Evolutionary conservation across 2,113 vertebrate genomes (phyloP).

Genomic region (Pipa parva): DNA sequence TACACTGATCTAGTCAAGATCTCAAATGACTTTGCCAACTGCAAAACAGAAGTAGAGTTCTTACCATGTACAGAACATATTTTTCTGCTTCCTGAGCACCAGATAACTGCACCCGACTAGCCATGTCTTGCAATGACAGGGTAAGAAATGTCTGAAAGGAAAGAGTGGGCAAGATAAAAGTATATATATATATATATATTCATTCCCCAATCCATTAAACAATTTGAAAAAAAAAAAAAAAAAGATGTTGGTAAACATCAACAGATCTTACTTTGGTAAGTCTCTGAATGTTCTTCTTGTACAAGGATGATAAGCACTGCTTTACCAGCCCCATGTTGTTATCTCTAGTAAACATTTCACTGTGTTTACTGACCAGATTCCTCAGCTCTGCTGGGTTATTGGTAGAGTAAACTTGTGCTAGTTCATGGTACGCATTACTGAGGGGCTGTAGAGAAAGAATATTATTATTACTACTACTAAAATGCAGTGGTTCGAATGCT

Average conservation of each 20-base stretch:
- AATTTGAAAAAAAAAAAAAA: too few species aligned
- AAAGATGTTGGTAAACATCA: too few species aligned
- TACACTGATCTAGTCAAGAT: too few species aligned
- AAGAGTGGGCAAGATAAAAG: background rate
- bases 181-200: too few species aligned
- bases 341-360: constrained; percentile 86
- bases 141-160: constrained; percentile 92
- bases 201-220: too few species aligned
- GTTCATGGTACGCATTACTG: constrained; percentile 95
- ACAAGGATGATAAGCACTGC: constrained; percentile 94
- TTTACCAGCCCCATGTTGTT: constrained; percentile 97
- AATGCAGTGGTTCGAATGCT: too few species aligned
- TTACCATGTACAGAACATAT: constrained; percentile 97
- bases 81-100: constrained; percentile 96
- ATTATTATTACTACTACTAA: constrained; percentile 3
- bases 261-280: constrained; percentile 83
- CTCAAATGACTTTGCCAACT: too few species aligned
- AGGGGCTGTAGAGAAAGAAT: constrained; percentile 72
- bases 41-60: too few species aligned
- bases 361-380: constrained; percentile 88
- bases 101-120: constrained; percentile 92
- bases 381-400: constrained; percentile 94
- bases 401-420: constrained; percentile 92
- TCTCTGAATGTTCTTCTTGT: constrained; percentile 99
- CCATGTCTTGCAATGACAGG: constrained; percentile 98